Evolutionary conservation across 2,888 invertebrate genomes (phyloP), one percentile per base, ranked within the genome.

Genomic region (Sinopyrophorus schimmeli): DNA sequence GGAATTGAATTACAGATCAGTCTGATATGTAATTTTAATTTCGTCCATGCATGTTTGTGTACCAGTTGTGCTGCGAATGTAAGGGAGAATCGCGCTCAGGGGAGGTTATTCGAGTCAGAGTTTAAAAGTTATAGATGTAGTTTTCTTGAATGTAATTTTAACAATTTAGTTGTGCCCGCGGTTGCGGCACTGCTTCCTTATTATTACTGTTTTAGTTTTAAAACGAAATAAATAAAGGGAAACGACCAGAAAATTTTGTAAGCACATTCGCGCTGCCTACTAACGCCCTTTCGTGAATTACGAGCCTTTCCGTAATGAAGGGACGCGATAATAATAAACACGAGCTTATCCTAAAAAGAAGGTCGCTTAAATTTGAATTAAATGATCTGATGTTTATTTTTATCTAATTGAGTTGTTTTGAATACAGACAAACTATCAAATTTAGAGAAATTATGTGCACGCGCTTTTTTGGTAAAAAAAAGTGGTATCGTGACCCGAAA

Each of bases 11-110:
- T 40, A 47, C 41, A 47, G 40, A 47, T 47, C 34, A 40, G 41
- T 7, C 34, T 41, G 41, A 47, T 47, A 34, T 47, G 47, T 47
- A 41, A 41, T 41, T 47, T 47, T 41, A 47, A 47, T 47, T 47
- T 47, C 28, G 34, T 26, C 35, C 26, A 30, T 20, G 28, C 35
- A 35, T 41, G 34, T 47, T 47, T 47, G 40, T 41, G 41, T 47
- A 41, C 26, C 18, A 32, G 32, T 43, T 43, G 43, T 43, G 43
- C 23, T 20, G 28, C 34, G 34, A 47, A 41, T 47, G 28, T 47
- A 47, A 47, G 14, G 34, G 18, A 26, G 31, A 34, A 40, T 27
- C 38, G 34, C 32, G 28, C 47, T 26, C 34, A 10, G 18, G 28
- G 15, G 17, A 47, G 20, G 16, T 30, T 34, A 47, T 47, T 40